Base-by-base conservation (phyloP, 1,140 invertebrate genomes). In the Listronotus bonariensis region DNA sequence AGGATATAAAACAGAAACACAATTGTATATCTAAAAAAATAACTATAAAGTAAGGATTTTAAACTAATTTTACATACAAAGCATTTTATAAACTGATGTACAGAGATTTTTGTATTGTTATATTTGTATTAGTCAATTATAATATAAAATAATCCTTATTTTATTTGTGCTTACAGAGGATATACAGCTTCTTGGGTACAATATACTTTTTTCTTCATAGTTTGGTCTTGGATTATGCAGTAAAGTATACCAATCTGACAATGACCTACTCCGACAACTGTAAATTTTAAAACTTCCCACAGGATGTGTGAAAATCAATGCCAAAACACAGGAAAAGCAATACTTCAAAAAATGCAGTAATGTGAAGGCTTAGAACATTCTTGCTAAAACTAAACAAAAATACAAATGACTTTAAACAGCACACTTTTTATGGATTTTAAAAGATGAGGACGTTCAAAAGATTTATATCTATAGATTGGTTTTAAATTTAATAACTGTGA, bases 161-260 rank as follows among this genome's bases (percentile, higher is more conserved):
- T 67, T 46, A 52, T 41, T 58, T 68, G 2, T 67, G 52, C 89
- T 90, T 86, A 97, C 91, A 98, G 82, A 53, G 96, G 96, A 84
- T 96, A 98, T 0, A 98, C 95, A 45, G 95, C 93, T 82, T 98
- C 75, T n/a, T 98, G 94, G 0, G 96, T 96, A 79, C 96, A 99
- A 80, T 96, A 88, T 15, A 98, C 79, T n/a, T 54, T 88, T 91
- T 53, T 88, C 84, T 69, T 92, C 90, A 81, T 97, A 98, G 78
- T 96, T 92, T 7, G 95, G 93, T 70, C 86, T 89, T 20, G 96
- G 97, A 83, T 98, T 98, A 68, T 96, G 92, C 17, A 98, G 82
- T 59, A 98, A 78, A 0, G 96, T 97, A 77, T 98, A 98, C 96
- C 96, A 98, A 79, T 99, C 96, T 0, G 93, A 89, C 6, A 98